These are phyloP conservation scores for Scaptomyza caliginosa DNA, from an alignment of 2,888 invertebrate genomes.

Conservation along the genomic window DNA sequence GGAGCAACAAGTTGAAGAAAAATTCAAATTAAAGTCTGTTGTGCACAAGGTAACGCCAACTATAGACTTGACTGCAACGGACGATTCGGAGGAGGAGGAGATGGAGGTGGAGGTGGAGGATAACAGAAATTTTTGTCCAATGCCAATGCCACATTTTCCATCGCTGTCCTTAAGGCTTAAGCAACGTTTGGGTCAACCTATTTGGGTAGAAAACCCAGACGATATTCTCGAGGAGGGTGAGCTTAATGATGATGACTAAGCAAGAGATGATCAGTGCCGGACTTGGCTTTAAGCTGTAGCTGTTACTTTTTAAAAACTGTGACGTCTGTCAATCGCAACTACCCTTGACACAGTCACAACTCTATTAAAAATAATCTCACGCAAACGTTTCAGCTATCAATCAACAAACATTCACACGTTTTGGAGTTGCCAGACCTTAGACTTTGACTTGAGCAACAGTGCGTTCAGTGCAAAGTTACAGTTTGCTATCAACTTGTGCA, in stretches of 20 bases:
- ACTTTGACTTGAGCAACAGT: conserved; percentile 22
- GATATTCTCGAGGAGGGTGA: conserved; percentile 53
- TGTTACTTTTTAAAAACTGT: background rate
- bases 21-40: background rate
- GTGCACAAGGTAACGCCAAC: conserved; percentile 5
- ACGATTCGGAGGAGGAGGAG: background rate
- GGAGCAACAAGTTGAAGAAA: background rate
- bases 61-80: conserved; percentile 28
- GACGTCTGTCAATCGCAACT: background rate
- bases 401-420: conserved; percentile 6
- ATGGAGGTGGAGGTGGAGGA: background rate
- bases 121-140: background rate
- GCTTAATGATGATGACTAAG: conserved; percentile 16
- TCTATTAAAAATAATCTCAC: background rate
- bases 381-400: background rate
- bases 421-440: background rate
- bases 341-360: background rate
- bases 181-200: background rate
- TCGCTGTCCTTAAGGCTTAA: background rate
- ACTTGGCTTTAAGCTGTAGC: too few relatives aligned
- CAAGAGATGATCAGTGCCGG: too few relatives aligned
- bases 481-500: conserved; percentile 36
- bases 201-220: background rate
- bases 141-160: background rate
- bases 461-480: conserved; percentile 12